A percentile compares a stretch with the other conserved stretches of the same genome.
These are phyloP conservation scores for Lepidurus apus DNA, from an alignment of 1,140 invertebrate genomes.

Conservation along the genomic window DNA sequence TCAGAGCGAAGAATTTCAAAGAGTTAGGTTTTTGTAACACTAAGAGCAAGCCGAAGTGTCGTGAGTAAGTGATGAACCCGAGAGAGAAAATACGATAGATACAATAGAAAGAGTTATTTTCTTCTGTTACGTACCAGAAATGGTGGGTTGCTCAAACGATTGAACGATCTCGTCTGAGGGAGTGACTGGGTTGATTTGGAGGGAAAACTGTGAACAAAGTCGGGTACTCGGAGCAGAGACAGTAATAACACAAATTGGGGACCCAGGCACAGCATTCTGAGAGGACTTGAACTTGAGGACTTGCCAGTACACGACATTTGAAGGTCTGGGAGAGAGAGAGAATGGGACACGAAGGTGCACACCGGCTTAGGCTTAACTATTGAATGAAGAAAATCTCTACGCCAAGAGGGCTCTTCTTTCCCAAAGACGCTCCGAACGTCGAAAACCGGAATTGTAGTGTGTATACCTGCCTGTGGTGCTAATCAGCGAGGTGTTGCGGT, in stretches of 20 bases:
- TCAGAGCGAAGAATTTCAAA: no score
- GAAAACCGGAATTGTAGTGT: neutral
- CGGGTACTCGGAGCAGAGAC: neutral
- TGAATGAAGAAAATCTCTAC: neutral
- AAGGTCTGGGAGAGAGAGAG: neutral
- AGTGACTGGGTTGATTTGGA: no score
- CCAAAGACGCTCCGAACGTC: neutral
- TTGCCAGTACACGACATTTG: neutral
- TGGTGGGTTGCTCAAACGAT: no score
- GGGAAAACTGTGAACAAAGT: neutral
- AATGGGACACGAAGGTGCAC: neutral
- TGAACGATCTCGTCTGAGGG: no score
- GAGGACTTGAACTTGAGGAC: conserved; percentile 21
- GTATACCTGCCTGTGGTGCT: neutral
- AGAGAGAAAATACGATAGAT: no score
- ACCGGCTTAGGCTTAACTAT: neutral
- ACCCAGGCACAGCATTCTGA: neutral
- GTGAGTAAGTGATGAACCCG: no score
- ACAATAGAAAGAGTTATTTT: no score
- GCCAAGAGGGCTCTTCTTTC: neutral
- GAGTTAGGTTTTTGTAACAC: no score
- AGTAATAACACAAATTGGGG: neutral
- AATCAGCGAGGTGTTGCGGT: conserved; percentile 8
- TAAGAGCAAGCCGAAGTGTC: no score
- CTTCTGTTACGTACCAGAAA: no score